A percentile compares a stretch with the other conserved stretches of the same genome.
Evolutionary conservation across 2,113 vertebrate species (phyloP).

Genomic region (Grantiella picta): DNA sequence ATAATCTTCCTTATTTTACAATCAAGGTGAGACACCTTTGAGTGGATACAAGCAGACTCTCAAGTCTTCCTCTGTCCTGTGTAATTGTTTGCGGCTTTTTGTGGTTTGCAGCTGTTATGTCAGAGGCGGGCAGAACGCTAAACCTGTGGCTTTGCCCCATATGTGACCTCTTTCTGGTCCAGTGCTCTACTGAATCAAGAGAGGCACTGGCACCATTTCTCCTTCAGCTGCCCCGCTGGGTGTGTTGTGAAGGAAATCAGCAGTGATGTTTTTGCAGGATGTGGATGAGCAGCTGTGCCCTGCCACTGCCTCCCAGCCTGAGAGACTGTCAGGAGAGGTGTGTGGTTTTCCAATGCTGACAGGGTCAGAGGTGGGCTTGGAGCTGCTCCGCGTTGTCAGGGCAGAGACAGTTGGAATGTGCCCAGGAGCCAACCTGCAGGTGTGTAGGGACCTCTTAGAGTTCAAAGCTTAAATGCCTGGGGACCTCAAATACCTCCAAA

Average conservation of each 20-base stretch:
- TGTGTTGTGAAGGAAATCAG: background rate
- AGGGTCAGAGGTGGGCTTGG: background rate
- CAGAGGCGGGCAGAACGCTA: background rate
- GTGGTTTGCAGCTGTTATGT: background rate
- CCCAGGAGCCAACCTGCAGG: background rate
- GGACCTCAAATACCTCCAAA: background rate
- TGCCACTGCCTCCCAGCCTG: background rate
- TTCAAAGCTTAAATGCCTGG: background rate
- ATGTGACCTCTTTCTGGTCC: background rate
- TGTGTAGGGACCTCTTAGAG: background rate
- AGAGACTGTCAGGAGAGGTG: background rate
- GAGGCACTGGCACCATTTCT: background rate
- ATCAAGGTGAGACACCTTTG: background rate
- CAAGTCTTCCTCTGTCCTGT: background rate
- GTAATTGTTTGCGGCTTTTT: background rate
- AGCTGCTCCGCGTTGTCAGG: rapidly evolving
- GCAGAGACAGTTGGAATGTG: rapidly evolving
- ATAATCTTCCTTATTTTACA: background rate
- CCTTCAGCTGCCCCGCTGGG: rapidly evolving
- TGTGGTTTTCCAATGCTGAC: background rate
- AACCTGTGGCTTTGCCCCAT: background rate
- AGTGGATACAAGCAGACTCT: background rate
- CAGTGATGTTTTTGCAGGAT: background rate
- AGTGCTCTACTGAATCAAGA: background rate
- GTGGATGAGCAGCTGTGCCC: background rate